Evolutionary conservation across 2,888 invertebrate genomes (phyloP), one percentile per base, ranked within the genome.

Genomic region (Mesorhabditis spiculigera): DNA sequence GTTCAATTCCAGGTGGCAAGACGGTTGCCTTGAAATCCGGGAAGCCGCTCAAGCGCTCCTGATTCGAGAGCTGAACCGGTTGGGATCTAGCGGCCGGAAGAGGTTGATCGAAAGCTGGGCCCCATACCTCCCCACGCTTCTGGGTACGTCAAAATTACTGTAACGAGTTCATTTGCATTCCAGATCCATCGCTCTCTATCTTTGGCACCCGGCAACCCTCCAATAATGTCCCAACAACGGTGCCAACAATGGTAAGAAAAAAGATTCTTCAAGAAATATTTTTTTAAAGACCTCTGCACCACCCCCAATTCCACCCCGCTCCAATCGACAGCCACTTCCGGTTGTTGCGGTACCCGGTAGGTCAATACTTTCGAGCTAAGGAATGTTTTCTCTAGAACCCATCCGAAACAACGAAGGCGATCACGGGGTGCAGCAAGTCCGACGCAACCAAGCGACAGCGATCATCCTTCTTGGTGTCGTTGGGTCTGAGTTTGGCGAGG

Each of bases 401-500:
- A 65, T 72, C 8, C 71, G 75, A 4, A 70, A 68, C 5, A 77
- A 75, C 63, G 77, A 75, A 8, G 77, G 78, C 13, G 77, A 77
- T 70, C 71, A 75, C 5, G 78, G 78, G 8, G 71, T 78, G 5
- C 78, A 79, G 65, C 78, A 83, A 73, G 81, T 94, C 68, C 93
- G 93, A 80, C 90, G 95, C 5, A 95, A 95, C 83, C 96, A 98
- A 87, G 95, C 96, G 0, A 96, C 97, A 0, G 94, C 98, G 0
- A 95, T 99, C 0, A 94, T 99, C 4, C 88, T 98, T 68, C 87
- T 99, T 62, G 97, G 96, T 0, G 97, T 98, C 0, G 94, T 98
- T 68, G 98, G 98, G 0, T 94, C 97, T 0, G 96, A 98, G 88
- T 98, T 97, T 86, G 97, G 97, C 0, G 94, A 95, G 86, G 97